These are phyloP conservation scores for Chaunax sp. DNA, from an alignment of 2,797 vertebrate genomes.

Conservation along the genomic window DNA sequence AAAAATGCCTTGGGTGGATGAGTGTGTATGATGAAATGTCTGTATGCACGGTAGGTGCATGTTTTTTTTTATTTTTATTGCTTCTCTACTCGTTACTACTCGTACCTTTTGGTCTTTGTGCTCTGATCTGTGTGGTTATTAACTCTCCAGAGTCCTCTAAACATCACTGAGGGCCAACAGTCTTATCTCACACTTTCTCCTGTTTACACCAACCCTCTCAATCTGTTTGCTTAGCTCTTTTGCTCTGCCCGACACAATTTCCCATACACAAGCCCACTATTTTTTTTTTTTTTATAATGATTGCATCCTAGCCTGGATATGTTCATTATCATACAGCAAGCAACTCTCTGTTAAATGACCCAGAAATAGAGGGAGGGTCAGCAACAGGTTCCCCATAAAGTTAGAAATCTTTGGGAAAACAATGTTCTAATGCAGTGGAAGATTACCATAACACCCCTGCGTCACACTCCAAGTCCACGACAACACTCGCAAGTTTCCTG, in stretches of 20 bases:
- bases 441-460: neutral
- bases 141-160: conserved; percentile 43
- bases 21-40: conserved; percentile 41
- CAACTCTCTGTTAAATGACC: conserved; percentile 22
- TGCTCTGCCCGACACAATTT: conserved; percentile 12
- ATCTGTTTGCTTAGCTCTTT: conserved; percentile 43
- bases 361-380: conserved; percentile 10
- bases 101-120: conserved; percentile 36
- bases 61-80: conserved; percentile 11
- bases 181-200: conserved; percentile 44
- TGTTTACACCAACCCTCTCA: conserved; percentile 49
- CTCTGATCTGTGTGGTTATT: conserved; percentile 33
- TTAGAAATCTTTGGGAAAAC: conserved; percentile 22
- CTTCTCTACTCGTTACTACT: conserved; percentile 26
- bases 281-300: conserved; percentile 33
- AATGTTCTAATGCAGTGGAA: conserved; percentile 18
- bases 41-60: conserved; percentile 14
- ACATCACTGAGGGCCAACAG: conserved; percentile 39
- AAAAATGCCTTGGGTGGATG: conserved; percentile 45
- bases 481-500: conserved; percentile 8
- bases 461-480: conserved; percentile 1
- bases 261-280: no score
- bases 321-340: conserved; percentile 28
- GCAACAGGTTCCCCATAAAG: conserved; percentile 15
- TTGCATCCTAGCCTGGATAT: conserved; percentile 20